Evolutionary conservation across 2,888 invertebrate genomes (phyloP).

Genomic region (Carterocephalus palaemon): DNA sequence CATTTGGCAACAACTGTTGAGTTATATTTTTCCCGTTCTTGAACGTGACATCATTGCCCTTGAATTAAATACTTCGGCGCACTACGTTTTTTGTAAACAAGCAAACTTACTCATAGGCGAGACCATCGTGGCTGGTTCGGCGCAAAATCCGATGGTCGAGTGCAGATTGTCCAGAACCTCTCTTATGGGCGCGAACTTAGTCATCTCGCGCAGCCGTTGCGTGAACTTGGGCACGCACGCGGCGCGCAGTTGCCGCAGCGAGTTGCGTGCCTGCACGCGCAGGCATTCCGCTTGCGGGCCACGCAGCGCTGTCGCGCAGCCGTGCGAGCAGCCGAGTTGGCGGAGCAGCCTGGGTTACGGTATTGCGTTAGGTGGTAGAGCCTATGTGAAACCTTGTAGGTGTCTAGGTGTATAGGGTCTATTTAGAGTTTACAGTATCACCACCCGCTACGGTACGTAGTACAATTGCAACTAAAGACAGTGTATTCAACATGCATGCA

Average conservation of each 20-base stretch:
- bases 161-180: slow-evolving; percentile 97
- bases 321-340: slow-evolving; percentile 94
- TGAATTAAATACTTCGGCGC: no score
- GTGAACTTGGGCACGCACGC: slow-evolving; percentile 75
- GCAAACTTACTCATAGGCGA: slow-evolving; percentile 91
- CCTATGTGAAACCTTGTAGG: no score
- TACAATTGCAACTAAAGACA: no score
- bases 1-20: no score
- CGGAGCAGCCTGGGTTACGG: slow-evolving; percentile 85
- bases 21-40: no score
- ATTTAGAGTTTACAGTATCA: no score
- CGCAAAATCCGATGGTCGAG: slow-evolving; percentile 96
- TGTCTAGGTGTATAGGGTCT: no score
- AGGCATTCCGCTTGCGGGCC: slow-evolving; percentile 95
- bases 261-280: slow-evolving; percentile 86
- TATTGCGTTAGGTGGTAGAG: no score
- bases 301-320: slow-evolving; percentile 90
- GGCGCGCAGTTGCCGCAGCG: slow-evolving; percentile 85
- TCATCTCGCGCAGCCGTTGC: slow-evolving; percentile 82
- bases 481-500: no score
- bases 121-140: slow-evolving; percentile 90
- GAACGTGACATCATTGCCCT: no score
- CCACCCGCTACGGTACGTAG: no score
- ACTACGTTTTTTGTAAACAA: no score
- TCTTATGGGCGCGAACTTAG: slow-evolving; percentile 85